Percentiles rank a stretch among this genome's conserved stretches.
Evolutionary conservation across 2,797 vertebrate genomes (phyloP).

Genomic region (Pterois miles): DNA sequence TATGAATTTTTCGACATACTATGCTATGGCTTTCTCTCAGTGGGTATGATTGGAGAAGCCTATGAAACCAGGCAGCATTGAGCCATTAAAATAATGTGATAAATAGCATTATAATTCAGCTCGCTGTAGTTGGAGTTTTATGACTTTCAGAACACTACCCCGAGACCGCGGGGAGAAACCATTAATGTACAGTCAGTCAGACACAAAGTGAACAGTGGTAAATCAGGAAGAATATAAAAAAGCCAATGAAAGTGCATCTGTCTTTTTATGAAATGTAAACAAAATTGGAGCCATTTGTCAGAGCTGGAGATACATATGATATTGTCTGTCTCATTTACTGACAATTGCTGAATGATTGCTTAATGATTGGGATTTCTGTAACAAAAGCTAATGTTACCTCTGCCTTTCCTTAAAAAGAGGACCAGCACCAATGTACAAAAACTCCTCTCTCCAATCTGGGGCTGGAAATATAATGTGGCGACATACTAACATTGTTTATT

Average conservation of each 20-base stretch:
- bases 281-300: constrained; percentile 1
- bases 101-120: constrained; percentile 46
- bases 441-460: neutral
- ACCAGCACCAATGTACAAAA: neutral
- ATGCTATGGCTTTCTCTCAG: neutral
- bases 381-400: neutral
- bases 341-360: neutral
- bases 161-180: constrained; percentile 30
- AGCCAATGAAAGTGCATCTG: constrained; percentile 11
- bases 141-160: constrained; percentile 55
- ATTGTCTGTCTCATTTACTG: neutral
- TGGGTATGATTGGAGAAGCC: constrained; percentile 5
- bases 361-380: neutral
- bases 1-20: too few relatives aligned
- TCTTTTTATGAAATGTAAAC: constrained; percentile 24
- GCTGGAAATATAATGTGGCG: neutral
- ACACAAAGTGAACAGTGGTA: neutral
- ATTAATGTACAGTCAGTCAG: constrained; percentile 22
- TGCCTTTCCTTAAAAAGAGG: neutral
- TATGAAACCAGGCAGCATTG: constrained; percentile 35
- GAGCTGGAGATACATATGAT: neutral
- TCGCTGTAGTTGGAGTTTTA: constrained; percentile 54
- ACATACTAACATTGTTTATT: too few relatives aligned
- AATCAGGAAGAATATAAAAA: constrained; percentile 3
- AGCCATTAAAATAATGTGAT: constrained; percentile 64